These are phyloP conservation scores for Cephus rjabovi DNA, from an alignment of 2,888 invertebrate genomes.

Conservation along the genomic window DNA sequence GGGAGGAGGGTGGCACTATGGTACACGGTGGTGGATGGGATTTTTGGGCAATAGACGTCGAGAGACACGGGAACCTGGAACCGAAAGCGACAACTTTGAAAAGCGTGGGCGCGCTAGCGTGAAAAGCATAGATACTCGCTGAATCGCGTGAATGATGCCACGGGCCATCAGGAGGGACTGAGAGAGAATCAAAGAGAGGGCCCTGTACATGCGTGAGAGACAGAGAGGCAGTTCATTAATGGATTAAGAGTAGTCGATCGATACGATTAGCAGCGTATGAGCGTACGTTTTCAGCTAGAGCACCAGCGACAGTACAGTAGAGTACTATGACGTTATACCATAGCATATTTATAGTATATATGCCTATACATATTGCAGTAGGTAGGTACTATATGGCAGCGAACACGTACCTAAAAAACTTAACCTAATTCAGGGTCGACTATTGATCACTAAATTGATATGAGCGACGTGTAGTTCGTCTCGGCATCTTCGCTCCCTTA, in stretches of 20 bases:
- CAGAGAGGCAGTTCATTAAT: constrained; percentile 54
- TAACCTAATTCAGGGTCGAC: background rate
- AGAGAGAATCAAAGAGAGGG: background rate
- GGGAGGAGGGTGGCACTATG: background rate
- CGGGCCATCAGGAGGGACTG: background rate
- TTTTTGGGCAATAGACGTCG: background rate
- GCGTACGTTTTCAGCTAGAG: background rate
- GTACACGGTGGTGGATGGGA: background rate
- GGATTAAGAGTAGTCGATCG: constrained; percentile 56
- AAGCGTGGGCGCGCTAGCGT: background rate
- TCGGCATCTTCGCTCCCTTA: constrained; percentile 14
- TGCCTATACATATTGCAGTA: background rate
- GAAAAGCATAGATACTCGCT: constrained; percentile 2
- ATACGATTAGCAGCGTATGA: constrained; percentile 44
- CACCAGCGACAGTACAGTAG: background rate
- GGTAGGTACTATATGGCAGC: background rate
- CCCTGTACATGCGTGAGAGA: background rate
- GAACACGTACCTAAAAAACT: background rate
- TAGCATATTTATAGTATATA: background rate
- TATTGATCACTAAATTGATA: constrained; percentile 55
- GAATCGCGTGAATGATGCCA: background rate
- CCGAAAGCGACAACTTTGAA: constrained; percentile 2
- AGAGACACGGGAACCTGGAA: background rate
- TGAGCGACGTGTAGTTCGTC: constrained; percentile 54
- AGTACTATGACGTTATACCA: background rate